phyloP scores from a whole-genome alignment of 2,797 vertebrate species.

The Microhierax caerulescens region DNA sequence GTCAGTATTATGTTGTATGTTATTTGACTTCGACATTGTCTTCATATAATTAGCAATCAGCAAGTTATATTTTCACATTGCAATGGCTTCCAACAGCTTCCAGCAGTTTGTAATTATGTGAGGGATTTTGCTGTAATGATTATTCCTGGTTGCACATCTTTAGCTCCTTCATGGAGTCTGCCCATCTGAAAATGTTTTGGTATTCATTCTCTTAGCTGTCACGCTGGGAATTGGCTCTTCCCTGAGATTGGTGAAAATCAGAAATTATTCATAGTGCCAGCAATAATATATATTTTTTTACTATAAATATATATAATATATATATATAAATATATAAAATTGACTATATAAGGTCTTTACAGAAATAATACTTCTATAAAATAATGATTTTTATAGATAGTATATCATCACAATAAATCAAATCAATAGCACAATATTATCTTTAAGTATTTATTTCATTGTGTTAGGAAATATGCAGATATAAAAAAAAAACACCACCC shows the following conservation, averaged over 20 bases:
- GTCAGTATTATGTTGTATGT: background rate
- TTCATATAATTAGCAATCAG: constrained; percentile 26
- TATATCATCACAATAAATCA: background rate
- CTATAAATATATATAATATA: too few relatives aligned
- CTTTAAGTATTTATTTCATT: background rate
- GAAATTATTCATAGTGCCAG: background rate
- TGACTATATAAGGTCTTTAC: background rate
- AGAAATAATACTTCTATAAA: background rate
- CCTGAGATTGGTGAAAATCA: background rate
- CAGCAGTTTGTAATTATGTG: constrained; percentile 2
- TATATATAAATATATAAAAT: too few relatives aligned
- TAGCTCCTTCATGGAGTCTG: background rate
- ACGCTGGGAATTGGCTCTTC: background rate
- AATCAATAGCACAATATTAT: background rate
- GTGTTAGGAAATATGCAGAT: background rate
- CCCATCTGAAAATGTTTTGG: background rate
- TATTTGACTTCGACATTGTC: constrained; percentile 30
- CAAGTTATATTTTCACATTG: constrained; percentile 29
- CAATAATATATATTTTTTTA: too few relatives aligned
- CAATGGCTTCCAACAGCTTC: constrained; percentile 9
- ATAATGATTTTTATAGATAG: background rate
- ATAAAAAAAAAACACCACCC: background rate
- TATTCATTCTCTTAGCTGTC: background rate
- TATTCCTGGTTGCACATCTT: background rate
- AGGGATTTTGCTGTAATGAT: background rate